These are phyloP conservation scores for Nomada goodeniana DNA, from an alignment of 2,888 invertebrate genomes.

Conservation along the genomic window DNA sequence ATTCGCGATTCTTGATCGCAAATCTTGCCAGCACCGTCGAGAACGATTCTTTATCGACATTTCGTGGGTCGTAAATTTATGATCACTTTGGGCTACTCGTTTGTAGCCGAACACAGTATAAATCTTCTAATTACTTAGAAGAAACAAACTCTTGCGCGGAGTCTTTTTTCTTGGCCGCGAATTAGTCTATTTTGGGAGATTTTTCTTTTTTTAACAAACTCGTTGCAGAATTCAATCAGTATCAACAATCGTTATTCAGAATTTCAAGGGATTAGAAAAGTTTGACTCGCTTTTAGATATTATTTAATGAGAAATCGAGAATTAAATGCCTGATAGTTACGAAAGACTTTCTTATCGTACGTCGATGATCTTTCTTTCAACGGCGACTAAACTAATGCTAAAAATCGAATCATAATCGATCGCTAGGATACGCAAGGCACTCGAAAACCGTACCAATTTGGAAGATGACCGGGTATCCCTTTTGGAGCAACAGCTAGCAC, in stretches of 20 bases:
- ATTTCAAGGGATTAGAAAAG: too few relatives aligned
- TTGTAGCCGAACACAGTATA: neutral
- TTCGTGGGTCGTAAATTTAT: neutral
- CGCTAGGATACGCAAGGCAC: slow-evolving; percentile 97
- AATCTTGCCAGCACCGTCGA: neutral
- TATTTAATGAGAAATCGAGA: neutral
- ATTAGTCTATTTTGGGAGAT: too few relatives aligned
- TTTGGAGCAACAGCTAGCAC: slow-evolving; percentile 98
- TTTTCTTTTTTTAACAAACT: too few relatives aligned
- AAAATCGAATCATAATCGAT: slow-evolving; percentile 72
- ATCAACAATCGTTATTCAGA: too few relatives aligned
- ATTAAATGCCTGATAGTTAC: neutral
- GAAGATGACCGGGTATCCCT: slow-evolving; percentile 99
- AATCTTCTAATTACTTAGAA: too few relatives aligned
- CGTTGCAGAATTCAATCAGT: too few relatives aligned
- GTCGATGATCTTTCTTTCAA: slow-evolving; percentile 68
- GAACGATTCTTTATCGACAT: neutral
- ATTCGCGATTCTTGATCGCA: neutral
- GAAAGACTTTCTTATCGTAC: neutral
- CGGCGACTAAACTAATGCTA: slow-evolving; percentile 64
- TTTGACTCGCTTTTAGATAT: neutral
- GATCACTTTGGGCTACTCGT: too few relatives aligned
- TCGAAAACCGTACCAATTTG: slow-evolving; percentile 99
- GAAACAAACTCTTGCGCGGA: too few relatives aligned
- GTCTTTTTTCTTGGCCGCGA: too few relatives aligned